Percentiles rank a stretch among this genome's conserved stretches.
phyloP scores from a whole-genome alignment of 2,113 vertebrate species.

The Cavia aperea region DNA sequence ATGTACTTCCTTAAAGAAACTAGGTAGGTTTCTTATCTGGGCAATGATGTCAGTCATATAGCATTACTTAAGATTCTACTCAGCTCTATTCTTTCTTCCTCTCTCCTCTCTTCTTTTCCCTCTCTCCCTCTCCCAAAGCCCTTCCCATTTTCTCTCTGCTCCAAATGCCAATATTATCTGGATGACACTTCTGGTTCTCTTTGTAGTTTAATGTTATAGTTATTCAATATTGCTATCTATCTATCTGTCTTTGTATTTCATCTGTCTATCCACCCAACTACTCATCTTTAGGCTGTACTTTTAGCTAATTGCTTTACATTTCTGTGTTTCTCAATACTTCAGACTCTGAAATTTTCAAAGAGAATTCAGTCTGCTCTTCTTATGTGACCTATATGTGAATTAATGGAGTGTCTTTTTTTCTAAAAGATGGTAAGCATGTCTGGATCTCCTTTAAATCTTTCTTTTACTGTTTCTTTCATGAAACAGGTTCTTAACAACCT shows the following conservation, averaged over 20 bases:
- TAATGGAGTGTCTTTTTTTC: background rate
- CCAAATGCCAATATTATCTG: background rate
- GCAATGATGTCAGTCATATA: background rate
- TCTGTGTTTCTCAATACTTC: background rate
- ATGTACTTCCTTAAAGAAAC: background rate
- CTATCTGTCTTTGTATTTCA: background rate
- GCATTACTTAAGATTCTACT: background rate
- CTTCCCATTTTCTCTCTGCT: background rate
- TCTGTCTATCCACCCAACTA: background rate
- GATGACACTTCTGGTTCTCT: background rate
- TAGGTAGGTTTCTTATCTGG: background rate
- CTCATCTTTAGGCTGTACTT: background rate
- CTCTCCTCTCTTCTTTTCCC: background rate
- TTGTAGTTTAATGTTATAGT: background rate
- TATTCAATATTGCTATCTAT: background rate
- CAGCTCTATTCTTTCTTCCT: background rate
- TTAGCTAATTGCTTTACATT: background rate
- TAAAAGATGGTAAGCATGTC: background rate
- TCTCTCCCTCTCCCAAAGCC: background rate
- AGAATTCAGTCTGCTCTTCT: background rate
- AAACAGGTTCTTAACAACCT: background rate
- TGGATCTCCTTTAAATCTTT: constrained; percentile 6
- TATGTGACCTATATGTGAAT: background rate
- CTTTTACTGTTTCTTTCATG: background rate
- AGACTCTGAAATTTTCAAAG: background rate